Base-by-base conservation (phyloP, 2,797 vertebrate genomes). In the Phrynocephalus vlangalii region DNA sequence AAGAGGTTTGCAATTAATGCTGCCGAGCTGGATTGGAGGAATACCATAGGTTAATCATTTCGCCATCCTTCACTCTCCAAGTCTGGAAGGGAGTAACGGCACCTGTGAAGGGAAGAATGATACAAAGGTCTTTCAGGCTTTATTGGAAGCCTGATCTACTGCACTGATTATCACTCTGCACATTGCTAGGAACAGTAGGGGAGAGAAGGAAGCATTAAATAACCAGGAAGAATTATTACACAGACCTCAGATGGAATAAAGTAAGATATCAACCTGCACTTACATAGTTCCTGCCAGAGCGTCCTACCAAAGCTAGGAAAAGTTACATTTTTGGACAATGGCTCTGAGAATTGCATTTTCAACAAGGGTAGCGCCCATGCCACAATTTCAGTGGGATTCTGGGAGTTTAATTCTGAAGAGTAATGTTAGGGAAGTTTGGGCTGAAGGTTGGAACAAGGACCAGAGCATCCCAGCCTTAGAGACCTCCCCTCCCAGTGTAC, bases 1-100 rank as follows among this genome's bases (percentile, higher is more conserved):
- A 88, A 88, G 87, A 84, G 87, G 82, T 84, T 80, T 50, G n/a
- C 82, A 84, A 84, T 88, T 88, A 84, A 73, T 84, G 77, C 70
- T 28, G 10, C 38, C 5, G 60, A 44, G 84, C 72, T 70, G 50
- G 68, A 75, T 84, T 84, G 70, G 83, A 85, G 70, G 48, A 75
- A 84, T 67, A 52, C n/a, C 16, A 52, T 2, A 33, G 70, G 77
- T 84, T 88, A 88, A 73, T 44, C 82, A n/a, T 84, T 88, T 75
- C 9, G 30, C 68, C 77, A 84, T 80, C 60, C 15, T 84, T 84
- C 78, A 67, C 56, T 44, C 73, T 50, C 60, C 16, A 15, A 22
- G 24, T 28, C 85, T 86, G 87, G 11, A 91, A 80, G 92, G 11
- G 33, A 13, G 82, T n/a, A 88, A 83, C 8, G 5, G 1, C 20